A percentile compares a stretch with the other conserved stretches of the same genome.
Evolutionary conservation across 2,797 vertebrate species (phyloP).

Genomic region (Pangasius larnaudii): DNA sequence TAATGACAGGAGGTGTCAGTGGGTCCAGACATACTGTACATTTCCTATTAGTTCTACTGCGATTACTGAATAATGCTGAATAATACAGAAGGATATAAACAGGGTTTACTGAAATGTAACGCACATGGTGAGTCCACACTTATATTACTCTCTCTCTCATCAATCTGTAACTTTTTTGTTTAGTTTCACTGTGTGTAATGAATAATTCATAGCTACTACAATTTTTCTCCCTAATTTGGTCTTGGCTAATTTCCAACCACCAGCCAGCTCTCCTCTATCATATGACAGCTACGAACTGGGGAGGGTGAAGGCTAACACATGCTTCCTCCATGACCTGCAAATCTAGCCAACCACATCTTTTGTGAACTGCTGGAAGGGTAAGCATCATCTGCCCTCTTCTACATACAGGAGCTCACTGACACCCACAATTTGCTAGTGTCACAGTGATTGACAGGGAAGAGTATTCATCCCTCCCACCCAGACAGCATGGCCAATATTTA

Average conservation of each 20-base stretch:
- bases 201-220: slow-evolving; percentile 1
- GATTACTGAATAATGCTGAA: neutral
- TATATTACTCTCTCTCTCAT: neutral
- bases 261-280: neutral
- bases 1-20: no score
- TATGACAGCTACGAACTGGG: neutral
- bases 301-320: neutral
- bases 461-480: neutral
- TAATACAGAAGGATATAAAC: neutral
- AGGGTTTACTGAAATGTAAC: neutral
- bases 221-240: neutral
- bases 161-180: neutral
- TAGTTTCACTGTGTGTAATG: neutral
- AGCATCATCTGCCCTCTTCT: neutral
- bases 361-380: neutral
- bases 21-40: neutral
- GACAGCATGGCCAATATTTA: neutral
- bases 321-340: neutral
- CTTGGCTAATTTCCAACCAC: neutral
- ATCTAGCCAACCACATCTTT: neutral
- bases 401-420: neutral
- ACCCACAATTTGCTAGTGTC: neutral
- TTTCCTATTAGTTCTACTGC: neutral
- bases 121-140: neutral
- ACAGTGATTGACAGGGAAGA: neutral